Conservation (phyloP, 2,797 vertebrate genomes). For the Rhinatrema bivittatum region DNA sequence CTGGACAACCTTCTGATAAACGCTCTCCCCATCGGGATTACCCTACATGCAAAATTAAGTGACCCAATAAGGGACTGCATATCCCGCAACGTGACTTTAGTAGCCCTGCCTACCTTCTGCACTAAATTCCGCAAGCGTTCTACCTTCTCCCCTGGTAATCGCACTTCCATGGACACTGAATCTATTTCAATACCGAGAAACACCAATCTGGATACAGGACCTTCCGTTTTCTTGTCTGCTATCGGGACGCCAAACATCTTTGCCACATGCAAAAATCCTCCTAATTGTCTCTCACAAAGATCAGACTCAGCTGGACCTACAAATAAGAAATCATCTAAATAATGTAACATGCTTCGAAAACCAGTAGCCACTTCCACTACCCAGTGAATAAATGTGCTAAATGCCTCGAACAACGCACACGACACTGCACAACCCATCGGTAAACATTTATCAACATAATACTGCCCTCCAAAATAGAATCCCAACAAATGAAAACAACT, state of each 20-base stretch:
- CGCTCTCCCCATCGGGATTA: too few species aligned
- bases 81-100: neutral
- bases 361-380: slow-evolving; percentile 15
- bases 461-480: slow-evolving; percentile 25
- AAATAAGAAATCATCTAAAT: too few species aligned
- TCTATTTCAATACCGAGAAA: slow-evolving; percentile 6
- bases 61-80: too few species aligned
- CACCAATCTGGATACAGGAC: slow-evolving; percentile 11
- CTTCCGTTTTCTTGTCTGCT: slow-evolving; percentile 14
- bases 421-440: too few species aligned
- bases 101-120: too few species aligned
- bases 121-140: slow-evolving; percentile 2
- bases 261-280: slow-evolving; percentile 13
- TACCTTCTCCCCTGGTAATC: slow-evolving; percentile 1
- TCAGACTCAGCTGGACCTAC: slow-evolving; percentile 15
- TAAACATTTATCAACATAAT: too few species aligned
- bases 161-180: too few species aligned
- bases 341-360: too few species aligned
- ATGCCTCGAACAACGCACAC: too few species aligned
- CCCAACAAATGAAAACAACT: slow-evolving; percentile 17
- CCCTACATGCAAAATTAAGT: too few species aligned
- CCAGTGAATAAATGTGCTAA: slow-evolving; percentile 20
- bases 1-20: slow-evolving; percentile 3
- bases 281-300: slow-evolving; percentile 20
- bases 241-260: slow-evolving; percentile 10